A percentile compares a stretch with the other conserved stretches of the same genome.
Conservation (phyloP, 30 jellyfish, hydroid and myxozoan genomes). For the Pelagia noctiluca region DNA sequence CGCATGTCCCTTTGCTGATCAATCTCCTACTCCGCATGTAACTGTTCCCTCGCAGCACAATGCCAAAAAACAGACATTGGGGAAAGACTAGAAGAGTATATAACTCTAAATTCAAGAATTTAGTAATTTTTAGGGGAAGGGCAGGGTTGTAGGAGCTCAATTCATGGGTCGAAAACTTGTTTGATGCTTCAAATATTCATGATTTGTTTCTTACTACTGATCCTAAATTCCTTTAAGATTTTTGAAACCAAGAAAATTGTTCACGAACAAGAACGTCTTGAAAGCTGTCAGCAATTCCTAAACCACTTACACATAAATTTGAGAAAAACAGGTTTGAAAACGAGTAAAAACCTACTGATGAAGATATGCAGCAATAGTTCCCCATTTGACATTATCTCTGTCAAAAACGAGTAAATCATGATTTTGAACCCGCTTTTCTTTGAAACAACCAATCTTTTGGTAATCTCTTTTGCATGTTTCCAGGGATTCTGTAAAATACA, state of each 20-base stretch:
- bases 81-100: too few species aligned
- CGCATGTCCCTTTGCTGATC: too few species aligned
- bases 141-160: too few species aligned
- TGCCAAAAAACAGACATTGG: too few species aligned
- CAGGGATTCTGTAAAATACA: not conserved
- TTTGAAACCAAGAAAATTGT: not conserved
- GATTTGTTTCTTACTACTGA: not conserved
- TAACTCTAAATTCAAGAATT: too few species aligned
- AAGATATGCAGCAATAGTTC: slow-evolving; percentile 5
- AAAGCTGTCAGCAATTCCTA: not conserved
- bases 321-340: too few species aligned
- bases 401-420: slow-evolving; percentile 7
- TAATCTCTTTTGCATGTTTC: slow-evolving; percentile 36
- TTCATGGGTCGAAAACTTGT: too few species aligned
- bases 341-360: slow-evolving; percentile 9
- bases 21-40: too few species aligned
- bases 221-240: not conserved
- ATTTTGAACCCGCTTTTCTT: not conserved
- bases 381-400: slow-evolving; percentile 20
- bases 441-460: slow-evolving; percentile 46
- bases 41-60: too few species aligned
- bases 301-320: not conserved
- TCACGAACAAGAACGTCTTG: not conserved
- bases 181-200: not conserved
- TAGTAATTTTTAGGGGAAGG: too few species aligned